Evolutionary conservation across 2,888 invertebrate species (phyloP).

Genomic region (Megaustenia siamemsis): DNA sequence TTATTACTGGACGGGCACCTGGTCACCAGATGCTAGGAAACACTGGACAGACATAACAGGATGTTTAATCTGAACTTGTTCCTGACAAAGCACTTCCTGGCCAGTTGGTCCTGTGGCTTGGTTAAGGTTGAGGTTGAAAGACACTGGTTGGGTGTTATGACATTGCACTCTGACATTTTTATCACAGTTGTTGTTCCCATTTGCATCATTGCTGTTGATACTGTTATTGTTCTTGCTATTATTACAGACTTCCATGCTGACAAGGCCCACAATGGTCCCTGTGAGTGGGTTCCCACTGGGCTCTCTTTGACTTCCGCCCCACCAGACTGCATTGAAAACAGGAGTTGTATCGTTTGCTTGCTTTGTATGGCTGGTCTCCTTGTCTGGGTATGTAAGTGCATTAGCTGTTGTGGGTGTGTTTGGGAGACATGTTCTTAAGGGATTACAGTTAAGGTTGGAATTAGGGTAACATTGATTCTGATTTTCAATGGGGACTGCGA

Average conservation of each 20-base stretch:
- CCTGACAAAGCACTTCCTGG: slow-evolving; percentile 12
- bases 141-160: slow-evolving; percentile 24
- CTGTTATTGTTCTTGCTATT: slow-evolving; percentile 18
- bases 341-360: not conserved
- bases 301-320: slow-evolving; percentile 2
- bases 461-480: slow-evolving; percentile 1
- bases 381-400: not conserved
- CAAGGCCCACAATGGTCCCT: slow-evolving; percentile 4
- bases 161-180: not conserved
- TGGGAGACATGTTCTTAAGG: slow-evolving; percentile 29
- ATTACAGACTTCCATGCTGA: slow-evolving; percentile 31
- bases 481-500: slow-evolving; percentile 38
- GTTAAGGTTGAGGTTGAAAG: slow-evolving; percentile 42
- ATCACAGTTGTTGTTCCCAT: slow-evolving; percentile 40
- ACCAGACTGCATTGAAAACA: slow-evolving; percentile 33
- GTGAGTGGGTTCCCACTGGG: not conserved
- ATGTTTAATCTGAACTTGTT: not conserved
- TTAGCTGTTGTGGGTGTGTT: not conserved
- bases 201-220: slow-evolving; percentile 14
- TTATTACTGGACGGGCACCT: slow-evolving; percentile 38
- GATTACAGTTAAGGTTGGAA: slow-evolving; percentile 42
- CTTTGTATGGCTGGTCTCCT: not conserved
- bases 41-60: slow-evolving; percentile 19
- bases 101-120: slow-evolving; percentile 7
- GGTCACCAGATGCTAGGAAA: slow-evolving; percentile 30